Percentiles rank a stretch among this genome's conserved stretches.
Conservation (phyloP, 2,888 invertebrate species). For the Tryphoninae sp. region DNA sequence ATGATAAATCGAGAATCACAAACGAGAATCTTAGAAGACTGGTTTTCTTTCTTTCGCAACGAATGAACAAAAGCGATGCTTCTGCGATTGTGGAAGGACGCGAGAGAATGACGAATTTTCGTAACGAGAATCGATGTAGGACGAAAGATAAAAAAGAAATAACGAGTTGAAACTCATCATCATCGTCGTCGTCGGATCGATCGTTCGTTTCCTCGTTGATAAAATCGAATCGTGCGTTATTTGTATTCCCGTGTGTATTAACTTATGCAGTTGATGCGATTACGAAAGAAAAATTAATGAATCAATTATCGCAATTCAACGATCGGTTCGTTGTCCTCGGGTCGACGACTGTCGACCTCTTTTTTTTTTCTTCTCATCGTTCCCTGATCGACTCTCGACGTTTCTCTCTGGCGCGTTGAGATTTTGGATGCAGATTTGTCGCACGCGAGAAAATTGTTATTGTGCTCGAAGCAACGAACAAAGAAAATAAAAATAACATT, state of each 20-base stretch:
- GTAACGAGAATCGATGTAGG: no score
- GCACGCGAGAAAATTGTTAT: background rate
- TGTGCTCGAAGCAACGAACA: background rate
- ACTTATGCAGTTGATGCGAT: no score
- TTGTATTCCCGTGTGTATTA: no score
- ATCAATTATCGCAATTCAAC: conserved; percentile 21
- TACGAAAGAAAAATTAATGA: conserved; percentile 23
- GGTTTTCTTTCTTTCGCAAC: background rate
- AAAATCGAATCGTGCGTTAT: no score
- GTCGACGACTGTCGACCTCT: background rate
- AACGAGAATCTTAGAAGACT: background rate
- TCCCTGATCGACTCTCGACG: background rate
- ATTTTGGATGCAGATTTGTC: background rate
- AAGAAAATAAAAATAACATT: background rate
- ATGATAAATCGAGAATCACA: background rate
- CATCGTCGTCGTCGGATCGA: no score
- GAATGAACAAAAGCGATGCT: background rate
- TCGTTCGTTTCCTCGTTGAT: no score
- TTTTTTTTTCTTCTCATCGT: background rate
- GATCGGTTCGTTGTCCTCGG: conserved; percentile 8
- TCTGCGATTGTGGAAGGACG: background rate
- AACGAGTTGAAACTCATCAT: no score
- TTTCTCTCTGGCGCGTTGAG: background rate
- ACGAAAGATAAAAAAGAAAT: conserved; percentile 19
- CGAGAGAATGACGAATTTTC: no score